Evolutionary conservation across 2,888 invertebrate genomes (phyloP), one percentile per base, ranked within the genome.

Genomic region (Scaptomyza parva): DNA sequence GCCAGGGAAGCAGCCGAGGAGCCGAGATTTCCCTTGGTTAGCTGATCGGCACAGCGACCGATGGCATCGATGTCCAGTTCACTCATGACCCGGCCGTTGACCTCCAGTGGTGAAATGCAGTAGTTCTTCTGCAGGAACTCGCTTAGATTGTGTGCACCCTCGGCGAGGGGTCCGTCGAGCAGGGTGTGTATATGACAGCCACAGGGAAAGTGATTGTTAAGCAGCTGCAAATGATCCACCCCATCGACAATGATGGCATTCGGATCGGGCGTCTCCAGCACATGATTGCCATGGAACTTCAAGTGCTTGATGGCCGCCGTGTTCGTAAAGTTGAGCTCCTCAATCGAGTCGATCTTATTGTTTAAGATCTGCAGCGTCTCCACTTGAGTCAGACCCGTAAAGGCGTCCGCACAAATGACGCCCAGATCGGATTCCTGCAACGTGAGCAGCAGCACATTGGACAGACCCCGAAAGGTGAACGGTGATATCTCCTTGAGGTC

Each of bases 371-470:
- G 96, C 28, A 97, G 92, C 41, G 93, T 94, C 48, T 95, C 95
- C 37, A 97, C 95, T 78, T 94, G 93, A 18, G 94, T 93, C 45
- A 97, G 92, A 0, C 96, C 96, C 51, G 95, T 94, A 89, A 97
- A 97, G 0, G 96, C 96, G 47, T 95, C 95, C 6, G 94, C 93
- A 76, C 93, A 93, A 40, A 97, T 94, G 8, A 95, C 92, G 0
- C 96, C 96, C 45, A 97, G 92, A 89, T 97, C 97, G 6, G 96
- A 96, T 85, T 97, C 96, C 70, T 96, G 96, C 63, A 97, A 93
- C 44, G 96, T 95, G 8, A 97, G 92, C 1, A 95, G 93, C 50
- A 95, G 94, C 3, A 97, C 95, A 80, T 96, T 95, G 20, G 94
- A 94, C 41, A 97, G 92, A 1, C 96, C 96, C 3, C 95, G 93